Evolutionary conservation across 2,888 invertebrate species (phyloP), one percentile per base, ranked within the genome.

Genomic region (Eupithecia pulchellata): DNA sequence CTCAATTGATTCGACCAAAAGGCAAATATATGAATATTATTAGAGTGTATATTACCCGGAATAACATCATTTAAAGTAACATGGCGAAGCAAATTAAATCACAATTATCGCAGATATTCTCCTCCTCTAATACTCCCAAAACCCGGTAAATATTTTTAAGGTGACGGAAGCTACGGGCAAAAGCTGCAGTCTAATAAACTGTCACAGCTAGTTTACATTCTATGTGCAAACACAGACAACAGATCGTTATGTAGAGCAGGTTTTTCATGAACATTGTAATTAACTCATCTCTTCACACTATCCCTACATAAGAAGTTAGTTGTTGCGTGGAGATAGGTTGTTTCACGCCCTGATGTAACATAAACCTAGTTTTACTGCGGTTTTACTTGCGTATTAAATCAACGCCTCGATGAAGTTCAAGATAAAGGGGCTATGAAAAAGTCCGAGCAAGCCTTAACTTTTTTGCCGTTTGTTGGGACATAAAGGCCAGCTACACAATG

Each of bases 201-300:
- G 42, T 20, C 42, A 47, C n/a, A 47, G 9, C 42, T n/a, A 47
- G 52, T 11, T 25, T 4, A 52, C 11, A 25, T 52, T 1, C 4
- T 25, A 11, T 17, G 27, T 39, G 36, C 25, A 36, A 34, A 36
- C 42, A 9, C 14, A 55, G n/a, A 3, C 27, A 66, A 47, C 25
- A 9, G 36, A 66, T 39, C 8, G 14, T 25, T 29, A 25, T 47
- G 30, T 20, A 61, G 32, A 60, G 42, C 36, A 20, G 67, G 64
- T 71, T 64, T 71, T 58, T 52, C 73, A 79, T 76, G 75, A 73
- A 76, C 75, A 80, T 79, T 78, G 75, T 74, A 77, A 79, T 69
- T 25, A 73, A 62, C 62, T 65, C 52, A 60, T 67, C 47, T 69
- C 71, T 61, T 67, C 52, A 69, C 64, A 65, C 32, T 58, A 36